Evolutionary conservation across 92 coral and sea anemone genomes (phyloP).

Genomic region (Montipora capitata): DNA sequence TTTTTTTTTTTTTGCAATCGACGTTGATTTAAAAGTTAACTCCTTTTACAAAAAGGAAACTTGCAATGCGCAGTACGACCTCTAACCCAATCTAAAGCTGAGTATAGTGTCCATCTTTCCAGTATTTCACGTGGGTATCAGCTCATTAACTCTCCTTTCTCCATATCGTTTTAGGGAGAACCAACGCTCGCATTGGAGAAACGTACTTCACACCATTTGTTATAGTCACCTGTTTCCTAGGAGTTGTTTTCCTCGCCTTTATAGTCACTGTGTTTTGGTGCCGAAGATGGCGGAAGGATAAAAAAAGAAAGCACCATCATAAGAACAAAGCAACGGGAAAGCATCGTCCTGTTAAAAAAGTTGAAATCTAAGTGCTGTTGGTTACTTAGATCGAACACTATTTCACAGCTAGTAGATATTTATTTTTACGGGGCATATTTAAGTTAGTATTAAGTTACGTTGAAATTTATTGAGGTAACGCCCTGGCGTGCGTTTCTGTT

Average conservation of each 20-base stretch:
- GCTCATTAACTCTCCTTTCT: too few species aligned
- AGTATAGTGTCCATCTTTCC: too few species aligned
- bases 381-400: not conserved
- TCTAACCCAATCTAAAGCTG: too few species aligned
- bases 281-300: not conserved
- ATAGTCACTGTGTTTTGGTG: not conserved
- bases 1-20: too few species aligned
- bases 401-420: not conserved
- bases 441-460: too few species aligned
- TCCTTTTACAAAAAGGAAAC: too few species aligned
- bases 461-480: too few species aligned
- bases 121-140: too few species aligned
- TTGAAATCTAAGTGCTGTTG: not conserved
- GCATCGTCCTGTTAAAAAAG: not conserved
- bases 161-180: not conserved
- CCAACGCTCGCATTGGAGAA: not conserved
- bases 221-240: slow-evolving; percentile 8
- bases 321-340: not conserved
- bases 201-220: not conserved
- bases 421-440: not conserved
- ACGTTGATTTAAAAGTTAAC: too few species aligned
- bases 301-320: not conserved
- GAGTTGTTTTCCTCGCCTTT: slow-evolving; percentile 4
- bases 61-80: too few species aligned
- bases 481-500: too few species aligned